Base-by-base conservation (phyloP, 2,888 invertebrate genomes). In the Nomada ruficornis region DNA sequence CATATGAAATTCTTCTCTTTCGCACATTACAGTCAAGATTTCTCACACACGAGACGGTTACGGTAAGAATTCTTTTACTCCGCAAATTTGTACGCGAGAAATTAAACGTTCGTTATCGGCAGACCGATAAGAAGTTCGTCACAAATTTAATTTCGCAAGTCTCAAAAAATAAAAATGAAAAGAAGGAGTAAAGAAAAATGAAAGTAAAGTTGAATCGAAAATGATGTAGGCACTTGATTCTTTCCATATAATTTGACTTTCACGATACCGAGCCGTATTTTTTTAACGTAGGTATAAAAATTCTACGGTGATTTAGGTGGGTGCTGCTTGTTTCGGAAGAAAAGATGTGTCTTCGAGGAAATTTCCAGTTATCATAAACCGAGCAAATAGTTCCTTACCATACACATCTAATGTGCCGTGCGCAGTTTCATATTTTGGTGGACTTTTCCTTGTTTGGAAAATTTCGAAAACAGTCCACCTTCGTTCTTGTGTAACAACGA, bases 401-500 rank as follows among this genome's bases (percentile, higher is more conserved):
- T 82, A 82, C 77, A 55, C 77, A 77, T 80, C 76, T 55, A 68
- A 77, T 60, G 70, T 74, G 69, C 10, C 57, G 57, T 76, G 59
- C 59, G 76, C 63, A 36, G 23, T 79, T 74, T 74, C 47, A 62
- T 15, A 52, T 73, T 36, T 4, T n/a, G 50, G 70, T 65, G 47
- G 54, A 80, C 68, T 55, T 47, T 54, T 52, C 54, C 10, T 15
- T 2, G 2, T 55, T 18, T 26, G 7, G 50, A 52, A 60, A 42
- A 68, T 29, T 5, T 42, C 11, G 44, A 70, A 71, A 70, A 71
- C 67, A 65, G 47, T 84, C 74, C 77, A 74, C 59, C 26, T 44
- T 74, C 64, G 59, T 85, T 80, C 81, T 36, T 78, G 83, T 80
- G 77, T 85, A 80, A 84, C 83, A 83, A 89, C 81, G 80, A 85